These are phyloP conservation scores for Sesamia nonagrioides DNA, from an alignment of 1,140 invertebrate genomes.

Conservation along the genomic window DNA sequence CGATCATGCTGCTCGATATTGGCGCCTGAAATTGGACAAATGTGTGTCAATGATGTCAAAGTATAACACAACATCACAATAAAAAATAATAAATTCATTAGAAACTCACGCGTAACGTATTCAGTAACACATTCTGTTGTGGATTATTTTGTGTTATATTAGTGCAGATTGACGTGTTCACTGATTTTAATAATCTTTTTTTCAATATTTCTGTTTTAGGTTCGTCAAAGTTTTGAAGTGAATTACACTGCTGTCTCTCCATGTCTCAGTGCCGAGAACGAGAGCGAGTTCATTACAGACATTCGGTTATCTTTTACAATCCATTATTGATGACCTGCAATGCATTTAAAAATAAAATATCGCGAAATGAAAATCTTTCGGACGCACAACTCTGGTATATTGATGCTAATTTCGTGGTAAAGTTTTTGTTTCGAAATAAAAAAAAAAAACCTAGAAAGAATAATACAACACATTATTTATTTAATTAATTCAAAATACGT, in stretches of 20 bases:
- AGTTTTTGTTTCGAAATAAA: constrained; percentile 56
- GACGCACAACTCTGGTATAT: constrained; percentile 60
- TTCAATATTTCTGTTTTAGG: constrained; percentile 85
- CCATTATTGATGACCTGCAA: constrained; percentile 81
- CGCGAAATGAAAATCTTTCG: constrained; percentile 73
- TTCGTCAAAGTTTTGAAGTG: constrained; percentile 87
- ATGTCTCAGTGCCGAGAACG: constrained; percentile 76
- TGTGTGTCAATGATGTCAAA: constrained; percentile 49
- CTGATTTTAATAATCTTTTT: constrained; percentile 84
- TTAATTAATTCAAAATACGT: constrained; percentile 53
- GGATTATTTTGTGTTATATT: constrained; percentile 75
- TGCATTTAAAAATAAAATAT: constrained; percentile 84
- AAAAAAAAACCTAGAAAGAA: constrained; percentile 41
- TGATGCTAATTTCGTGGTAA: constrained; percentile 59
- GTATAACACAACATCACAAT: constrained; percentile 20
- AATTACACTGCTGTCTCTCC: constrained; percentile 84
- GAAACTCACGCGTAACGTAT: constrained; percentile 83
- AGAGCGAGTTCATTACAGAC: constrained; percentile 79
- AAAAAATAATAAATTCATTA: constrained; percentile 43
- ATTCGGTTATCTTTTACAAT: constrained; percentile 79
- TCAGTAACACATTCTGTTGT: constrained; percentile 84
- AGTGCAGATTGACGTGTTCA: constrained; percentile 65
- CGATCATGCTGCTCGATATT: constrained; percentile 85
- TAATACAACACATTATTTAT: constrained; percentile 50
- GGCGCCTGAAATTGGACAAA: constrained; percentile 75